Evolutionary conservation across 2,888 invertebrate species (phyloP), one percentile per base, ranked within the genome.

Genomic region (Lydus trimaculatus): DNA sequence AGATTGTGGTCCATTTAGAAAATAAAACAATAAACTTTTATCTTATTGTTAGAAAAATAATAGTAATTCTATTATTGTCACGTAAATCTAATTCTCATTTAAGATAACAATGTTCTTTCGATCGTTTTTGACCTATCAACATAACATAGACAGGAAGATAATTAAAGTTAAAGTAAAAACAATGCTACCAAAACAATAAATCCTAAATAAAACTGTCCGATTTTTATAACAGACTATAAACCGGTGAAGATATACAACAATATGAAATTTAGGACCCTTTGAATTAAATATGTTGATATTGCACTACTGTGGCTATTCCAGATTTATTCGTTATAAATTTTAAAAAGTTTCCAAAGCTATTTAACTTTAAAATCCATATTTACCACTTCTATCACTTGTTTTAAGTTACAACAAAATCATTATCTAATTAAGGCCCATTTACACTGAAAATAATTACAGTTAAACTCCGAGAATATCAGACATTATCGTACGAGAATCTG

Each of bases 371-470:
- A n/a, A n/a, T n/a, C 28, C 28, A 28, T 28, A 28, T 28, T 28
- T 28, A 36, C 11, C 2, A 36, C 6, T 1, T 15, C 15, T 15
- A 3, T 8, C 17, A 17, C 43, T 43, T 43, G 43, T 43, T 43
- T 43, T n/a, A n/a, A 6, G 11, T 17, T n/a, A 43, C 43, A 43
- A 63, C 58, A 67, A 67, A 67, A 67, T 67, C 63, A 65, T 69
- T 69, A 63, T 63, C 69, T 69, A 69, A 69, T 69, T 75, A 72
- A 70, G 58, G 68, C 67, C 69, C 73, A 75, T 77, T 77, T 77
- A 74, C 76, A 75, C 75, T 70, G 72, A 72, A 75, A 77, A 76
- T 76, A 76, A 77, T 76, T 75, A 77, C 69, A 72, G 73, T 61
- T 61, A 71, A 36, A 66, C 58, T 69, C 64, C 73, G 70, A 70